A percentile compares a stretch with the other conserved stretches of the same genome.
Evolutionary conservation across 2,113 vertebrate genomes (phyloP).

Genomic region (Zosterops pallidus): DNA sequence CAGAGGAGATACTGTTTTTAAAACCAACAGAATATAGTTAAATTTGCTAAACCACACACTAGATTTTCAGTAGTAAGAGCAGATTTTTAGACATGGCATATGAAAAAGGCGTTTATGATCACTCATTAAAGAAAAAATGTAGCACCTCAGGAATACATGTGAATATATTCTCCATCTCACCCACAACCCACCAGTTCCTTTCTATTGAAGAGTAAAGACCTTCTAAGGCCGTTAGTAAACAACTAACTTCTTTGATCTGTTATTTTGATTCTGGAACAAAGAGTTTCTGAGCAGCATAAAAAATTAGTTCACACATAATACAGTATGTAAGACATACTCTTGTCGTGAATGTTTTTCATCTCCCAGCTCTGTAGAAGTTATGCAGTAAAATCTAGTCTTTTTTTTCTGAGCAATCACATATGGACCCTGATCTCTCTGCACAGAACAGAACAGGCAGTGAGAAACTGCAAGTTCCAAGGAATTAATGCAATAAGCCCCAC

Average conservation of each 20-base stretch:
- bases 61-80: background rate
- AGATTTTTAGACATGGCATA: conserved; percentile 21
- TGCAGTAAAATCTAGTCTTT: background rate
- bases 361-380: background rate
- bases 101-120: conserved; percentile 1
- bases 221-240: background rate
- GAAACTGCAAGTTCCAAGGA: background rate
- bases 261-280: conserved; percentile 50
- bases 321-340: background rate
- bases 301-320: background rate
- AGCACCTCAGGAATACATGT: conserved; percentile 20
- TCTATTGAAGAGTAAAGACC: conserved; percentile 28
- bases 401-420: background rate
- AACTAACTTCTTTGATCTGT: conserved; percentile 35
- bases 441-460: background rate
- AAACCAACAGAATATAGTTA: background rate
- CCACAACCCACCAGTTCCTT: background rate
- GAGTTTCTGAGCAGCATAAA: conserved; percentile 7
- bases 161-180: conserved; percentile 16
- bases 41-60: background rate
- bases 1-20: background rate
- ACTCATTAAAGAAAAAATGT: conserved; percentile 36
- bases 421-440: background rate
- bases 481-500: background rate
- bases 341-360: background rate